Evolutionary conservation across 2,797 vertebrate species (phyloP), one percentile per base, ranked within the genome.

Genomic region (Cossypha caffra): DNA sequence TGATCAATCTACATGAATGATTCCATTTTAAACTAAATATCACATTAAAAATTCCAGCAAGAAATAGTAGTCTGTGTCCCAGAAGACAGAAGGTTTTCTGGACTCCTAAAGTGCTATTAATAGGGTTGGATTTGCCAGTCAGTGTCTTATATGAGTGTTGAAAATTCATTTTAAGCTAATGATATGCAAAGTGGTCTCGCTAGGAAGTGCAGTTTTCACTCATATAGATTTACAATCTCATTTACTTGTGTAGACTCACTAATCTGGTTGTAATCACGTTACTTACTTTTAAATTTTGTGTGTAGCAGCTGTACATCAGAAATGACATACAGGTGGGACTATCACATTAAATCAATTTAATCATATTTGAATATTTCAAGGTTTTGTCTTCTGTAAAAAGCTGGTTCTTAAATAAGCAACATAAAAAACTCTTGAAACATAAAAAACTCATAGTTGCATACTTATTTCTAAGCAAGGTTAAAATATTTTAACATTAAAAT

Each of bases 231-330:
- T 74, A 40, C 69, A 96, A 96, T 96, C 91, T 97, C 71, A 88
- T 98, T 98, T 97, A 96, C 91, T 96, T 97, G 80, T 25, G 14
- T 88, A 94, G 89, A 89, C 69, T 94, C 93, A 76, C 94, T 98
- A 98, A 98, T 98, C 80, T 96, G 93, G 93, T 95, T 97, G 84
- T 97, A 98, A 98, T 97, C 92, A 94, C 67, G 75, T 97, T 97
- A 98, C 96, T 97, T 98, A 96, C 91, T 92, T 97, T 97, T 97
- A 96, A 97, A 98, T 97, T 98, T 97, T 90, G 73, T 86, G 73
- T 96, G 88, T 97, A 93, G 75, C 91, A 95, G 95, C 95, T 96
- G 78, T 88, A 96, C 69, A 96, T 97, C 96, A 97, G 73, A 97
- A 97, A 95, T 95, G 45, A 91, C 75, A 88, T 84, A 88, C 96